Base-by-base conservation (phyloP, 2,113 vertebrate genomes). In the Seriola dumerili region DNA sequence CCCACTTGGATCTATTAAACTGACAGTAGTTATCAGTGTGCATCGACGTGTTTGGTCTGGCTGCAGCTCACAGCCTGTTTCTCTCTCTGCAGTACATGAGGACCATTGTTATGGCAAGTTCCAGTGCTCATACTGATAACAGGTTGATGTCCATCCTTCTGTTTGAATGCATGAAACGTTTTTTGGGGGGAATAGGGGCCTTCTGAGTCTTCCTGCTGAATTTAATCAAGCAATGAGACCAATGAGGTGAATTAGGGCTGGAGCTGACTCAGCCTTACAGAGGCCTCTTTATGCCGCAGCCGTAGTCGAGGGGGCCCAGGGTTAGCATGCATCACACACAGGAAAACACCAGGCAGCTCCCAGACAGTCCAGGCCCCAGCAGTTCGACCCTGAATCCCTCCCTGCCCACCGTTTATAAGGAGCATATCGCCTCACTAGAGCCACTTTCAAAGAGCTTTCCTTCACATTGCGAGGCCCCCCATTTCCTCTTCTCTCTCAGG, bases 401-500 rank as follows among this genome's bases (percentile, higher is more conserved):
- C 73, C 78, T 23, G 70, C 91, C 71, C 65, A 32, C 71, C 61
- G 61, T 87, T 90, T 93, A 88, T 89, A 90, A 85, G 88, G 50
- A 74, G 81, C 82, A 75, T 85, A 89, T 88, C 77, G 80, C 85
- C 88, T 89, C 57, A 42, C 83, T 84, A 67, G 75, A 80, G 76
- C 70, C 68, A 42, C 89, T 89, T 92, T 92, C 88, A 93, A 93
- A 93, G 88, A 74, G 87, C 83, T 84, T 81, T 89, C 78, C 75
- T 92, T 84, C 89, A 86, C 85, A 79, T 76, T 32, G 88, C 57
- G 54, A 91, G 88, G 86, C 88, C 89, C 86, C 87, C 85, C 86
- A 90, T 92, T 95, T 94, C 93, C 93, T 94, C 89, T 76, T 58
- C 80, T 74, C 84, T 93, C 92, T 95, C 93, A 90, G 84, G 93